Percentiles rank a stretch among this genome's conserved stretches.
Evolutionary conservation across 2,113 vertebrate species (phyloP).

Genomic region (Callospermophilus lateralis): DNA sequence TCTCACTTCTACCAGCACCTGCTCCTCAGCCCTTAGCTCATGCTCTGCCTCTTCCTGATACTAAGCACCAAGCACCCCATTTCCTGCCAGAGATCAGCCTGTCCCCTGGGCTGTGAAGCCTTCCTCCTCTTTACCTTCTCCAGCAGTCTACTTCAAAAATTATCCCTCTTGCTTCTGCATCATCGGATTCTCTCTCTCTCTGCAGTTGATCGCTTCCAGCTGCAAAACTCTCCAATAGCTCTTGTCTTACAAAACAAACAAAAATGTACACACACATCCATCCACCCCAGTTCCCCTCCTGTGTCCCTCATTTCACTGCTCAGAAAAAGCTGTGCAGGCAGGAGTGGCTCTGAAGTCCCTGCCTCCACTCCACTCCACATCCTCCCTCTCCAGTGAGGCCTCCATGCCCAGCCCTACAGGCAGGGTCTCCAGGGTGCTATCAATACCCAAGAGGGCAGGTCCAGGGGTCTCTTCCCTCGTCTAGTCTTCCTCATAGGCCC

Average conservation of each 20-base stretch:
- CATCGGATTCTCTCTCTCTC: background rate
- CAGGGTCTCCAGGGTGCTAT: background rate
- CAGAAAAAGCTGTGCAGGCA: background rate
- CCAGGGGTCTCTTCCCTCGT: background rate
- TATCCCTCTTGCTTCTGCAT: background rate
- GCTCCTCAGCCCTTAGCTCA: accelerated
- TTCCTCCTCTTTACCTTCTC: background rate
- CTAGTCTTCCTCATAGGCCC: background rate
- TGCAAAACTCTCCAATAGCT: background rate
- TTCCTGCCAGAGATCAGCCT: background rate
- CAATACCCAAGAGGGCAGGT: accelerated
- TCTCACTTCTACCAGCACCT: background rate
- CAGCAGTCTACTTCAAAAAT: background rate
- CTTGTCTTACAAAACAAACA: background rate
- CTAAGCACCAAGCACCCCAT: accelerated
- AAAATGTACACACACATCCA: background rate
- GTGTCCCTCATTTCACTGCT: background rate
- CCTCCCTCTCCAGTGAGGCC: accelerated
- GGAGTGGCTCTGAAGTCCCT: background rate
- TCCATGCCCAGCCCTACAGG: background rate
- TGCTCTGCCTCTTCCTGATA: background rate
- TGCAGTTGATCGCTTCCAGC: background rate
- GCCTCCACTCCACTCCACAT: background rate
- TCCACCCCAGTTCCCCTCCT: background rate
- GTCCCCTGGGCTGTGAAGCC: background rate